These are phyloP conservation scores for Solen grandis DNA, from an alignment of 1,140 invertebrate species.

Conservation along the genomic window DNA sequence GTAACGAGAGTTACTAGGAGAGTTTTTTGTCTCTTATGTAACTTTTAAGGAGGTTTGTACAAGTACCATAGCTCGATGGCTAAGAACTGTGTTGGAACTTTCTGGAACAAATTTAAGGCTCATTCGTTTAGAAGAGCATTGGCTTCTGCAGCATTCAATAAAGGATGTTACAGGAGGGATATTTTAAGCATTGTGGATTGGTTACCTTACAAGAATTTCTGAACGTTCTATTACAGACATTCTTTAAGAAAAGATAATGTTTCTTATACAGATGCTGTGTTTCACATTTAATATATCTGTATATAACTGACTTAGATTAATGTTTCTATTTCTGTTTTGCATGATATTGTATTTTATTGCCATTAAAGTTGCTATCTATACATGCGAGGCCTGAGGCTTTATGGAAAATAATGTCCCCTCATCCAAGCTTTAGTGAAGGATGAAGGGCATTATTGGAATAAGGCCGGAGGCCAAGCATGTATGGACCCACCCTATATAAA, in stretches of 20 bases:
- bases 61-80: background rate
- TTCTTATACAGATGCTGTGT: constrained; percentile 22
- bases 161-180: background rate
- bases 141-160: background rate
- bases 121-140: constrained; percentile 5
- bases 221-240: constrained; percentile 2
- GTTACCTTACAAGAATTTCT: background rate
- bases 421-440: too few species aligned
- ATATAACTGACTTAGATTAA: too few species aligned
- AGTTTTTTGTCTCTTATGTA: constrained; percentile 1
- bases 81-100: background rate
- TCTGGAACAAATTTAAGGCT: constrained; percentile 7
- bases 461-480: constrained; percentile 25
- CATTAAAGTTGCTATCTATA: too few species aligned
- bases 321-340: too few species aligned
- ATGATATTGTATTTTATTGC: too few species aligned
- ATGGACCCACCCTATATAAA: background rate
- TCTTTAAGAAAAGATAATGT: background rate
- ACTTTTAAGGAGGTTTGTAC: background rate
- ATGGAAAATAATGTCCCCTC: too few species aligned
- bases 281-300: too few species aligned
- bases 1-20: too few species aligned
- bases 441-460: too few species aligned
- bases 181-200: background rate
- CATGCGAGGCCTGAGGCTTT: too few species aligned